These are phyloP conservation scores for Trilocha varians DNA, from an alignment of 2,888 invertebrate species.

Conservation along the genomic window DNA sequence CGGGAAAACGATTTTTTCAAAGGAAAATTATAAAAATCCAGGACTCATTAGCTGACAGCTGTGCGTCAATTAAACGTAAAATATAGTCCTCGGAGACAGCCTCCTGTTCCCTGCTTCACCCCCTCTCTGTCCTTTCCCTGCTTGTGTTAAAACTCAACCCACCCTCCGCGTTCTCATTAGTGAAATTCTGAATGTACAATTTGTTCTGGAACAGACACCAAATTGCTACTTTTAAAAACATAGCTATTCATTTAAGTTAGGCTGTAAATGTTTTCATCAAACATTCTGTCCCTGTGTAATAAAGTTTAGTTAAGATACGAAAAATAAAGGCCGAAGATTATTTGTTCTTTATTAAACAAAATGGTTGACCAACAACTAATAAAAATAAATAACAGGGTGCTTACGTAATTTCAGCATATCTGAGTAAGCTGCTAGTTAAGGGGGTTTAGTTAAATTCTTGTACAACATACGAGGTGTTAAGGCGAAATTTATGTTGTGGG, in stretches of 20 bases:
- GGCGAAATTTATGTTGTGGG: constrained; percentile 53
- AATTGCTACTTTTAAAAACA: constrained; percentile 58
- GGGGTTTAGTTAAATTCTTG: neutral
- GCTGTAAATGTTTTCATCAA: constrained; percentile 9
- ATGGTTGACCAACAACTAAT: too few species aligned
- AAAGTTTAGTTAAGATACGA: too few species aligned
- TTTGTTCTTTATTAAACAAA: too few species aligned
- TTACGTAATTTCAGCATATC: too few species aligned
- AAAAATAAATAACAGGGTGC: too few species aligned
- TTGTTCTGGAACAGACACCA: constrained; percentile 65
- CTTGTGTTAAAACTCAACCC: constrained; percentile 34
- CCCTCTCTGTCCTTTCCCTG: constrained; percentile 22
- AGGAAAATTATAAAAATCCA: constrained; percentile 41
- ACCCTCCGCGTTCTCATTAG: constrained; percentile 59
- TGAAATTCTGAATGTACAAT: constrained; percentile 62
- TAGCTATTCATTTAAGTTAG: constrained; percentile 46
- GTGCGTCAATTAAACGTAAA: constrained; percentile 70
- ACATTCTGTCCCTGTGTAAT: neutral
- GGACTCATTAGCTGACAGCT: constrained; percentile 68
- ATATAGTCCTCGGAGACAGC: constrained; percentile 59
- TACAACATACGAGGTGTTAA: constrained; percentile 18
- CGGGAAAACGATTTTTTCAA: constrained; percentile 15
- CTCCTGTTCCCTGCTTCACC: constrained; percentile 17
- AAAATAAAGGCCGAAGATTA: too few species aligned
- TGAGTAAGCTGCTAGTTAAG: neutral